Conservation (phyloP, 2,113 vertebrate genomes). For the Hyla sarda region DNA sequence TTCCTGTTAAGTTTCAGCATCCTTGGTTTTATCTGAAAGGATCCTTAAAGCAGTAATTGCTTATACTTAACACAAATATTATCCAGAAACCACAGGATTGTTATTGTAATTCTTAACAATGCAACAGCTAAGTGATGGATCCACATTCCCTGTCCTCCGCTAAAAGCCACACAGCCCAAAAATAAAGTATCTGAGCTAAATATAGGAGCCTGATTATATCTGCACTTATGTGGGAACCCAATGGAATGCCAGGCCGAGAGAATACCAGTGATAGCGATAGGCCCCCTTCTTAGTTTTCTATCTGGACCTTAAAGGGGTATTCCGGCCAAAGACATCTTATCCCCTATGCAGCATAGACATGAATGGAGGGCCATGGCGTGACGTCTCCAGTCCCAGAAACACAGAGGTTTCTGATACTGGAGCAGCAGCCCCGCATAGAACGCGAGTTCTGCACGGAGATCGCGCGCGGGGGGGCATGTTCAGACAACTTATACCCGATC, state of each 20-base stretch:
- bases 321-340: too few species aligned
- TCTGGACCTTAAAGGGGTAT: too few species aligned
- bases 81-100: constrained; percentile 51
- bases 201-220: constrained; percentile 45
- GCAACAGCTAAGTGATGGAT: constrained; percentile 41
- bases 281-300: neutral
- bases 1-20: constrained; percentile 46
- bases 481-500: too few species aligned
- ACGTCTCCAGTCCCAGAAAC: too few species aligned
- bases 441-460: too few species aligned
- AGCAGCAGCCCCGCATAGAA: too few species aligned
- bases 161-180: constrained; percentile 34
- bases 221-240: constrained; percentile 17
- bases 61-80: constrained; percentile 56
- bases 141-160: constrained; percentile 16
- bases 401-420: too few species aligned
- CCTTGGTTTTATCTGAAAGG: constrained; percentile 43
- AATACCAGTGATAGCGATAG: neutral
- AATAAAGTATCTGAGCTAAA: constrained; percentile 27
- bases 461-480: too few species aligned
- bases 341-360: too few species aligned
- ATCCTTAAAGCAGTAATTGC: constrained; percentile 48
- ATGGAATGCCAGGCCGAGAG: neutral
- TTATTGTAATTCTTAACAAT: constrained; percentile 43
- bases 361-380: too few species aligned